Percentiles rank a stretch among this genome's conserved stretches.
Conservation (phyloP, 2,888 invertebrate genomes). For the Resseliella maxima region DNA sequence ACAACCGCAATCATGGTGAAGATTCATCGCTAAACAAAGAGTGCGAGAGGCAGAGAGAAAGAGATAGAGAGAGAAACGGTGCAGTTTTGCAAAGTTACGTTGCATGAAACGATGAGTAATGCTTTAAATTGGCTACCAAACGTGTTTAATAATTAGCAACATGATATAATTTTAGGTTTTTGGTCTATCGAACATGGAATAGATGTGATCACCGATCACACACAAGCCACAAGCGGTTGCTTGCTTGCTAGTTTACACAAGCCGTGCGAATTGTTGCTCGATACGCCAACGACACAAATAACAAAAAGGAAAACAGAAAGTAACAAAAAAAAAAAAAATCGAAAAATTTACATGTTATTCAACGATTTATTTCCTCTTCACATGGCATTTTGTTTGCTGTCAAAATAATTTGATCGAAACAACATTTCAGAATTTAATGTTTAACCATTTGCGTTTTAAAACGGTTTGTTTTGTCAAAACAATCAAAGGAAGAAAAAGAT, state of each 20-base stretch:
- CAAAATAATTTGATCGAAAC: conserved; percentile 49
- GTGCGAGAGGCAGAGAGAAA: neutral
- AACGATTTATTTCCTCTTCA: conserved; percentile 46
- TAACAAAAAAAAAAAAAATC: neutral
- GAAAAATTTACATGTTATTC: conserved; percentile 30
- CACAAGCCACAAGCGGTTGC: neutral
- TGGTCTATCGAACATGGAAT: conserved; percentile 25
- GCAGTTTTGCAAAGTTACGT: too few species aligned
- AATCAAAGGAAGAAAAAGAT: conserved; percentile 41
- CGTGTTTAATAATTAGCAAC: conserved; percentile 51
- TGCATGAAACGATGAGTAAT: conserved; percentile 37
- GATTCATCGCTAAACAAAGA: neutral
- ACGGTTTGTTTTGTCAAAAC: neutral
- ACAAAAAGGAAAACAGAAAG: neutral
- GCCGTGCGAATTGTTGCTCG: neutral
- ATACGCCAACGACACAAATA: conserved; percentile 1
- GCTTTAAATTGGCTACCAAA: conserved; percentile 25
- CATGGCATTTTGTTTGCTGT: conserved; percentile 35
- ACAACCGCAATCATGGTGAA: too few species aligned
- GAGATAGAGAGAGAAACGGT: neutral
- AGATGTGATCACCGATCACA: neutral
- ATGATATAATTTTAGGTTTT: conserved; percentile 51
- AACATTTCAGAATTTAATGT: conserved; percentile 20
- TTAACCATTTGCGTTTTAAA: neutral
- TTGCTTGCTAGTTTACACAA: neutral